Conservation (phyloP, 2,888 invertebrate genomes). For the Spodoptera littoralis region DNA sequence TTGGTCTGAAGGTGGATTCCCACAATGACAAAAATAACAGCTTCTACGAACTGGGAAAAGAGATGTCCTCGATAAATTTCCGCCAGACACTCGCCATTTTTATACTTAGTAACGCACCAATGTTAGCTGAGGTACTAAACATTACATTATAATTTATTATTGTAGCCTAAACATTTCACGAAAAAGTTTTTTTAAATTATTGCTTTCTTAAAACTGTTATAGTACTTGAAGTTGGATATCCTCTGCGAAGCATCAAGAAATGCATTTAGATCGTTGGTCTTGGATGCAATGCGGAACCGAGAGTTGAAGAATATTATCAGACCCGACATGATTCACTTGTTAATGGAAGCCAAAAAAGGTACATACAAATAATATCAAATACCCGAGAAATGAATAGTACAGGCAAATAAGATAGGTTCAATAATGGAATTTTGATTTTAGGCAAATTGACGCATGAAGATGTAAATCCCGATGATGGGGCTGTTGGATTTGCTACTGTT, state of each 20-base stretch:
- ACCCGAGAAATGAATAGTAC: too few species aligned
- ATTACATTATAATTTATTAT: background rate
- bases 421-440: too few species aligned
- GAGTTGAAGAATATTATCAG: constrained; percentile 74
- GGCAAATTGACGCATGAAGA: constrained; percentile 65
- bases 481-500: constrained; percentile 77
- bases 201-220: constrained; percentile 33
- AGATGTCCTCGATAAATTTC: constrained; percentile 66
- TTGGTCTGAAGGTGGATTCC: constrained; percentile 88
- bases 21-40: constrained; percentile 84
- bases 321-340: constrained; percentile 87
- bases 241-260: constrained; percentile 53
- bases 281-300: constrained; percentile 75
- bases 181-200: background rate
- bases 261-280: constrained; percentile 75
- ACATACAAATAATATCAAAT: too few species aligned
- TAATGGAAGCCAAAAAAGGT: constrained; percentile 86
- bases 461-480: constrained; percentile 55
- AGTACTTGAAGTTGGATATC: constrained; percentile 61
- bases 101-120: constrained; percentile 50
- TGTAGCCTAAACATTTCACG: background rate
- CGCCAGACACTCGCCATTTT: constrained; percentile 58
- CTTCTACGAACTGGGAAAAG: constrained; percentile 86
- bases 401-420: too few species aligned
- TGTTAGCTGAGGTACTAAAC: constrained; percentile 54